These are phyloP conservation scores for Copidosoma aretas DNA, from an alignment of 2,888 invertebrate genomes.

Conservation along the genomic window DNA sequence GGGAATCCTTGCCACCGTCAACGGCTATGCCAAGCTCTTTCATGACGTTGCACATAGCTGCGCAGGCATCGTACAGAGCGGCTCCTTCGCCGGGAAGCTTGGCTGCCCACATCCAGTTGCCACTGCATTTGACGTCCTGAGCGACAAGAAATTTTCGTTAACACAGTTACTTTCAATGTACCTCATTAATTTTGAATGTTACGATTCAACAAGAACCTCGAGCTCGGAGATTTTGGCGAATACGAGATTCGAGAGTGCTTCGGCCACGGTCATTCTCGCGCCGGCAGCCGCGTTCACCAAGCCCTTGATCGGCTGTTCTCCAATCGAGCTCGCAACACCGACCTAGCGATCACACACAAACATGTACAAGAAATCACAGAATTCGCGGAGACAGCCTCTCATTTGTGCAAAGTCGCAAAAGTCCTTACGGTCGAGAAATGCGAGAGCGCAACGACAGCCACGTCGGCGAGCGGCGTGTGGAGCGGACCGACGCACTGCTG, in stretches of 20 bases:
- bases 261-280: slow-evolving; percentile 92
- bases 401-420: not conserved
- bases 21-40: slow-evolving; percentile 82
- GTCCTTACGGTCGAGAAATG: slow-evolving; percentile 72
- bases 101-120: slow-evolving; percentile 99
- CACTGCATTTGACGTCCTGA: slow-evolving; percentile 95
- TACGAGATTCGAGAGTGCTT: slow-evolving; percentile 91
- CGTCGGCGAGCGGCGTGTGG: slow-evolving; percentile 95
- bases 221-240: slow-evolving; percentile 69
- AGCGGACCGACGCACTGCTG: slow-evolving; percentile 98
- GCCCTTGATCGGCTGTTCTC: slow-evolving; percentile 96
- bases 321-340: slow-evolving; percentile 94
- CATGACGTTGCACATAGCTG: slow-evolving; percentile 88
- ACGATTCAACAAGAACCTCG: slow-evolving; percentile 58
- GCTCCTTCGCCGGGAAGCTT: slow-evolving; percentile 93
- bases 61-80: slow-evolving; percentile 84
- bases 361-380: too few species aligned
- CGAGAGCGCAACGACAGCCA: slow-evolving; percentile 87
- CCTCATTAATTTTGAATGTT: not conserved
- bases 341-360: slow-evolving; percentile 45
- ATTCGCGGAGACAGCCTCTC: not conserved
- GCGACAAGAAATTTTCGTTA: slow-evolving; percentile 15
- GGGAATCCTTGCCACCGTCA: slow-evolving; percentile 96
- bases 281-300: slow-evolving; percentile 83
- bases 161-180: slow-evolving; percentile 4